Conservation (phyloP, 2,888 invertebrate genomes). For the Dorcus hopei region DNA sequence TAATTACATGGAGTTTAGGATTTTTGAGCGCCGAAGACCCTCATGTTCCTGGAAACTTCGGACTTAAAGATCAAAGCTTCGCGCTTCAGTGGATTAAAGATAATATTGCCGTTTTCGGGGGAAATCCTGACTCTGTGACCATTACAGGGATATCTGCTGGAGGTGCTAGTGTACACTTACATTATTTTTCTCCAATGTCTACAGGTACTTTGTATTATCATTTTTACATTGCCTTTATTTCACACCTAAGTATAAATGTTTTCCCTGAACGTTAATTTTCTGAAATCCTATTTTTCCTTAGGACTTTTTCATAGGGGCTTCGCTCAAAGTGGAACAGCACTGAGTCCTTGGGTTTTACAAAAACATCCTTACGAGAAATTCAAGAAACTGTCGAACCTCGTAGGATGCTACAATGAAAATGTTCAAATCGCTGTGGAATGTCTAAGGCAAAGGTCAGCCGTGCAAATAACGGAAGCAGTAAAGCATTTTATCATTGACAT, state of each 20-base stretch:
- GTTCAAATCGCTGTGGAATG: constrained; percentile 62
- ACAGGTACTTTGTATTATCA: constrained; percentile 50
- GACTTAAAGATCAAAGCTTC: constrained; percentile 43
- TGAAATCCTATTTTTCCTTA: constrained; percentile 44
- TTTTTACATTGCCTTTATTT: neutral
- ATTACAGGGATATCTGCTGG: constrained; percentile 45
- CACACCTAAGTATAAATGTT: neutral
- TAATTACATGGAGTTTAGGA: constrained; percentile 16
- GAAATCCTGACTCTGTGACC: constrained; percentile 44
- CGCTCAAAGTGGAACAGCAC: constrained; percentile 67
- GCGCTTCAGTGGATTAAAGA: constrained; percentile 43
- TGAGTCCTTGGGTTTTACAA: constrained; percentile 56
- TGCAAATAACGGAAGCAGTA: constrained; percentile 44
- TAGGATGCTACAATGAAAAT: constrained; percentile 60
- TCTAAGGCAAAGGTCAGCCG: constrained; percentile 57
- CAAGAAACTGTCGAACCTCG: constrained; percentile 54
- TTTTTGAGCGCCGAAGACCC: constrained; percentile 45
- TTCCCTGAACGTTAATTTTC: neutral
- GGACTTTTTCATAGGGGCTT: constrained; percentile 58
- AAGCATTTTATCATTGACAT: constrained; percentile 59
- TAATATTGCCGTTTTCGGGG: constrained; percentile 43
- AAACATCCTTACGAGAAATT: constrained; percentile 59
- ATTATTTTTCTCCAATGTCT: constrained; percentile 42
- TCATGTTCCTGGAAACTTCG: constrained; percentile 43
- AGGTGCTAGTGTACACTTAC: constrained; percentile 43